Percentiles rank a stretch among this genome's conserved stretches.
phyloP scores from a whole-genome alignment of 64 coral and sea anemone genomes.

The Actinia equina region DNA sequence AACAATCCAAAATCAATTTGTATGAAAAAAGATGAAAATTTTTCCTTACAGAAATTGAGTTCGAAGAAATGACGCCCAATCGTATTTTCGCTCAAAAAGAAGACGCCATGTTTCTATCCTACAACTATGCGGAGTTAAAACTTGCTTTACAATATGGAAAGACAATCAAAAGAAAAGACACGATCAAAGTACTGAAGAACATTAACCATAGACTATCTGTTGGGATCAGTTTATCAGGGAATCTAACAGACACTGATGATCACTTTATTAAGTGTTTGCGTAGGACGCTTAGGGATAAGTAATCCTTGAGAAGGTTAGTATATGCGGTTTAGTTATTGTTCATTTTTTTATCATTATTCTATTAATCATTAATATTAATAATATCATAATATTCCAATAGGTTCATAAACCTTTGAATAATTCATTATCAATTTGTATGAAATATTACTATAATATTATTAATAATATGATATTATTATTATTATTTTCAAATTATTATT shows the following conservation, averaged over 20 bases:
- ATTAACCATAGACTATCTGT: neutral
- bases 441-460: too few species aligned
- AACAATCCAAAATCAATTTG: too few species aligned
- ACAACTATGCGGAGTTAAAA: neutral
- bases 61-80: neutral
- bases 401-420: too few species aligned
- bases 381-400: too few species aligned
- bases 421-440: too few species aligned
- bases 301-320: neutral
- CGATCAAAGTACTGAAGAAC: neutral
- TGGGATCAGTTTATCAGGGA: neutral
- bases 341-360: too few species aligned
- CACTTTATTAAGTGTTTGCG: neutral
- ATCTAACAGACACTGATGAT: neutral
- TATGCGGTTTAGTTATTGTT: too few species aligned
- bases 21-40: too few species aligned
- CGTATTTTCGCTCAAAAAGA: neutral
- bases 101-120: neutral
- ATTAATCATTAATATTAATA: too few species aligned
- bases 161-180: neutral
- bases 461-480: too few species aligned
- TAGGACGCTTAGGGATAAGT: neutral
- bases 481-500: too few species aligned
- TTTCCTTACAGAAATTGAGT: neutral
- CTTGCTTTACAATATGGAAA: neutral